phyloP scores from a whole-genome alignment of 2,113 vertebrate genomes.

The Micromys minutus region DNA sequence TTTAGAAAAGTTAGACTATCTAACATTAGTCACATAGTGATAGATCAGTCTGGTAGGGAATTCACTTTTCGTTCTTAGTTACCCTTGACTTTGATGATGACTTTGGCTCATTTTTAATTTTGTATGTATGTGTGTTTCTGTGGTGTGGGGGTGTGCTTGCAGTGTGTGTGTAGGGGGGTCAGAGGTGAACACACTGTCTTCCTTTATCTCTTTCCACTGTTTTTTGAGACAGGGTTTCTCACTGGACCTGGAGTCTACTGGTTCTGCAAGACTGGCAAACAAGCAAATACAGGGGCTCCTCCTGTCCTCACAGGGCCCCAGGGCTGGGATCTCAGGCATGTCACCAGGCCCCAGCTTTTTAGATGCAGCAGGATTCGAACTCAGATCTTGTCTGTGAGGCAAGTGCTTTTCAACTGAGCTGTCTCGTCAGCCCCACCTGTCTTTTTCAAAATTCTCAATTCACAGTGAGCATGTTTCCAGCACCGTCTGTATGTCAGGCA shows the following conservation, averaged over 20 bases:
- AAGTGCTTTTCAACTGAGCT: neutral
- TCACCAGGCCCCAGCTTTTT: neutral
- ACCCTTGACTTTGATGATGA: neutral
- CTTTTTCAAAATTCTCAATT: neutral
- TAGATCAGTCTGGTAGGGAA: neutral
- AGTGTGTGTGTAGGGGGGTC: too few species aligned
- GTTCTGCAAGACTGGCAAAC: neutral
- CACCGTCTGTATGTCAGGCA: neutral
- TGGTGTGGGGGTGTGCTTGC: too few species aligned
- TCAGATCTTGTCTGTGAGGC: neutral
- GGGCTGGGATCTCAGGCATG: neutral
- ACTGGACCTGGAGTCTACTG: neutral
- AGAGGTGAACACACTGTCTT: neutral
- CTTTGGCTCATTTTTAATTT: neutral
- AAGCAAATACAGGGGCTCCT: neutral
- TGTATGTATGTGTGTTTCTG: too few species aligned
- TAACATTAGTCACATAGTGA: rapidly evolving
- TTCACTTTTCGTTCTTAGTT: neutral
- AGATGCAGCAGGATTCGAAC: neutral
- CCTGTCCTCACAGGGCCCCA: neutral
- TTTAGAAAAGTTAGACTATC: neutral
- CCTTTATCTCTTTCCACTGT: neutral
- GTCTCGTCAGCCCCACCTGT: neutral
- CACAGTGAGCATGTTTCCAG: neutral
- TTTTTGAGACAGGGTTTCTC: neutral